Evolutionary conservation across 2,888 invertebrate species (phyloP).

Genomic region (Harpagoxenus sublaevis): DNA sequence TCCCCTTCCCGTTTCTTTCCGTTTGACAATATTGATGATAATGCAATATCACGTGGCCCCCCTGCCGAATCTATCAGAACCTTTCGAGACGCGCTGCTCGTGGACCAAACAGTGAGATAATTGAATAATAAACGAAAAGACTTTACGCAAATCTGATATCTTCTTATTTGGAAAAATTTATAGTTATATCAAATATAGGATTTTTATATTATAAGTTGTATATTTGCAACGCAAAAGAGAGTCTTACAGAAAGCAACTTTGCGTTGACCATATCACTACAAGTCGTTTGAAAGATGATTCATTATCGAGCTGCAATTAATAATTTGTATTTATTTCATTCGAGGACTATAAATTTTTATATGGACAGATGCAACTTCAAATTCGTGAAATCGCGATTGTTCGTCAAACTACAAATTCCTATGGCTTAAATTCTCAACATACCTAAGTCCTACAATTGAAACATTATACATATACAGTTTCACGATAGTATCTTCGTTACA

Average conservation of each 20-base stretch:
- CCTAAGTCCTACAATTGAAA: slow-evolving; percentile 5
- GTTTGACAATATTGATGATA: slow-evolving; percentile 10
- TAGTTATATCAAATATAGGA: background rate
- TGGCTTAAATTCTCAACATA: slow-evolving; percentile 32
- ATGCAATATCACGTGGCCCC: background rate
- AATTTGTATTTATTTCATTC: background rate
- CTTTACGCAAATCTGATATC: background rate
- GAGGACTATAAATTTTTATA: background rate
- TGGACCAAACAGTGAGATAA: background rate
- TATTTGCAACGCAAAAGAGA: background rate
- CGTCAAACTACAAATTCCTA: background rate
- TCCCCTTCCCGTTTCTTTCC: background rate
- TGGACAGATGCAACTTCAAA: background rate
- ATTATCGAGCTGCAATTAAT: background rate
- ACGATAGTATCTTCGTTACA: slow-evolving; percentile 5
- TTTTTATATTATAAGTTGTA: slow-evolving; percentile 13
- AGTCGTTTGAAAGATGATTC: background rate
- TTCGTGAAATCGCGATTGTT: background rate
- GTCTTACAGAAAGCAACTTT: background rate
- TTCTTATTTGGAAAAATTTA: background rate
- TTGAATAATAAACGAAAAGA: background rate
- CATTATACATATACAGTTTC: background rate
- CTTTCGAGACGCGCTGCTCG: background rate
- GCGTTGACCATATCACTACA: background rate
- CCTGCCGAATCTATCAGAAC: background rate